Base-by-base conservation (phyloP, 2,888 invertebrate genomes). In the Rotaria sp. region DNA sequence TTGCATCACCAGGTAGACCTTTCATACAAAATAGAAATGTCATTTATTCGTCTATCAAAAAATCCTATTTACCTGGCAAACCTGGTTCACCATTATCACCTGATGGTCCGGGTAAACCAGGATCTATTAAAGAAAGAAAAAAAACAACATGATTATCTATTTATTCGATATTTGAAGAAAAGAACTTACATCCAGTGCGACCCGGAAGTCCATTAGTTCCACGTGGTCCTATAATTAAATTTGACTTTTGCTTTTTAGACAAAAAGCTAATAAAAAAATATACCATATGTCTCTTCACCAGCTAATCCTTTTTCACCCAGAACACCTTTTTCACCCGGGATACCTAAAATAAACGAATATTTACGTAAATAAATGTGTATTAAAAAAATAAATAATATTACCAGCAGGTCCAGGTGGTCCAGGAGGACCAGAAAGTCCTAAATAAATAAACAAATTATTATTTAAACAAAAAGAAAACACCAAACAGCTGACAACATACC, bases 61-160 rank as follows among this genome's bases (percentile, higher is more conserved):
- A 18, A 18, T 67, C 21, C 5, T 67, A 11, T n/a, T 80, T 38
- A 59, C 86, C 86, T 52, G 30, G 35, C 41, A 26, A 48, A 41
- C 86, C 86, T 24, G 80, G 11, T 50, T 48, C 52, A 85, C 86
- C 86, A 8, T 55, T 30, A 45, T 45, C 30, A 38, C 86, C 86
- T n/a, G 30, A 10, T 21, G n/a, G 55, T 50, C 86, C 86, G 10
- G 85, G 80, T 4, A 80, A 26, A 0, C 86, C 86, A 24, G 80
- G 80, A 45, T 80, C 80, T 80, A 45, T 11, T n/a, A 10, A 18
- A 59, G 13, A 67, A 67, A n/a, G 11, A 26, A 15, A 45, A 26
- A 0, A 45, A 24, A 50, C 1, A 45, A 45, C 7, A 8, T 45
- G 45, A 18, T 50, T 50, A 1, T 41, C 38, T 41, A 41, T 67